Evolutionary conservation across 1,140 invertebrate species (phyloP), one percentile per base, ranked within the genome.

Genomic region (Lasioglossum albipes): DNA sequence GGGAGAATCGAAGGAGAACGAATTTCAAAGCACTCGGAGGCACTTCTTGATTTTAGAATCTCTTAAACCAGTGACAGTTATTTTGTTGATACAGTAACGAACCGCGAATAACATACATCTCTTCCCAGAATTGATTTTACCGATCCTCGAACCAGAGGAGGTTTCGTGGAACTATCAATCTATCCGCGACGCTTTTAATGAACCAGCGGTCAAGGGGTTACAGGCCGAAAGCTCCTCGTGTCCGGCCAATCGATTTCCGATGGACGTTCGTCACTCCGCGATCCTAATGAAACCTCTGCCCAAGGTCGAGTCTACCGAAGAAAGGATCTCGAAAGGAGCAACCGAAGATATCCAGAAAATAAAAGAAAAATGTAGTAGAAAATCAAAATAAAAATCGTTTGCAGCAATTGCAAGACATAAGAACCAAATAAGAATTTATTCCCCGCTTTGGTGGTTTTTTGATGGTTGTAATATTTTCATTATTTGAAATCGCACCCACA

Each of bases 201-300:
- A 77, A 71, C 12, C 36, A n/a, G 7, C 9, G 45, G 18, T 7
- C 41, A n/a, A 22, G 10, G 16, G 36, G 18, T 22, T 0, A 6
- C 57, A 7, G 20, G 20, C 22, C 31, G 12, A 61, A 20, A 57
- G 31, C 36, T 22, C 27, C 12, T 10, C 27, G n/a, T 42, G 22
- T 57, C 31, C 52, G 59, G 45, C n/a, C 27, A 20, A 79, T 84
- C 62, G 75, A 79, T 84, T 82, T 84, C 54, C 83, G 61, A 57
- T 45, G 45, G 62, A 79, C 75, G 27, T 75, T 78, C 36, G 66
- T 82, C 82, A 74, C 22, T 10, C 18, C n/a, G 6, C 36, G 64
- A 84, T 75, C 45, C 70, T 72, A 82, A 84, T 83, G 16, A 79
- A 84, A 79, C 61, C 54, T 59, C 36, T 54, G 22, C 27, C 22